Evolutionary conservation across 2,113 vertebrate species (phyloP).

Genomic region (Morphnarchus princeps): DNA sequence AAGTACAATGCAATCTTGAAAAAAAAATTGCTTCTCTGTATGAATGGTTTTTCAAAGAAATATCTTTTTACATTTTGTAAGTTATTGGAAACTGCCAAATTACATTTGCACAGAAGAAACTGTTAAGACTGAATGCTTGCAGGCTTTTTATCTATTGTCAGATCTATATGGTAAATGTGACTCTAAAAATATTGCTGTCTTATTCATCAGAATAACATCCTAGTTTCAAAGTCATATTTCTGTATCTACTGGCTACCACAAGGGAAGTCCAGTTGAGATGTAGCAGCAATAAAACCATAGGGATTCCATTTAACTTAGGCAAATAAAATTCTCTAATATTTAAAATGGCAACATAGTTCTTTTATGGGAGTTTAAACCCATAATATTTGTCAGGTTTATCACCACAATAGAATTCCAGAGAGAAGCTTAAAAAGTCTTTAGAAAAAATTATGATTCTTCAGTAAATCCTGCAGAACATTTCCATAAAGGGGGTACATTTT

Average conservation of each 20-base stretch:
- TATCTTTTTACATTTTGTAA: not conserved
- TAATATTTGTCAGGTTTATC: not conserved
- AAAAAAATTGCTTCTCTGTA: not conserved
- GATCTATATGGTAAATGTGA: not conserved
- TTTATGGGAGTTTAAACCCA: not conserved
- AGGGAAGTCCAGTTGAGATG: not conserved
- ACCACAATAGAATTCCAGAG: not conserved
- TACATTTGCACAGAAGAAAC: not conserved
- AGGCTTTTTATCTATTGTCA: not conserved
- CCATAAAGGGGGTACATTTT: not conserved
- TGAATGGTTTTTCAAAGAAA: not conserved
- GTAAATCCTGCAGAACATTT: not conserved
- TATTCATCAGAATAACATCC: not conserved
- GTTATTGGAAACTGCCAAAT: not conserved
- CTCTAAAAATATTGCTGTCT: not conserved
- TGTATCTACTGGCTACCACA: not conserved
- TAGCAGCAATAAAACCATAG: not conserved
- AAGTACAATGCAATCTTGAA: not conserved
- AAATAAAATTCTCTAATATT: not conserved
- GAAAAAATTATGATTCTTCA: not conserved
- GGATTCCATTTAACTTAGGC: not conserved
- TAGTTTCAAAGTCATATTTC: not conserved
- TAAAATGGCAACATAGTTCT: not conserved
- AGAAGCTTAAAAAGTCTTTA: not conserved
- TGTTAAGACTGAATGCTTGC: not conserved